Evolutionary conservation across 2,113 vertebrate species (phyloP).

Genomic region (Saccopteryx bilineata): DNA sequence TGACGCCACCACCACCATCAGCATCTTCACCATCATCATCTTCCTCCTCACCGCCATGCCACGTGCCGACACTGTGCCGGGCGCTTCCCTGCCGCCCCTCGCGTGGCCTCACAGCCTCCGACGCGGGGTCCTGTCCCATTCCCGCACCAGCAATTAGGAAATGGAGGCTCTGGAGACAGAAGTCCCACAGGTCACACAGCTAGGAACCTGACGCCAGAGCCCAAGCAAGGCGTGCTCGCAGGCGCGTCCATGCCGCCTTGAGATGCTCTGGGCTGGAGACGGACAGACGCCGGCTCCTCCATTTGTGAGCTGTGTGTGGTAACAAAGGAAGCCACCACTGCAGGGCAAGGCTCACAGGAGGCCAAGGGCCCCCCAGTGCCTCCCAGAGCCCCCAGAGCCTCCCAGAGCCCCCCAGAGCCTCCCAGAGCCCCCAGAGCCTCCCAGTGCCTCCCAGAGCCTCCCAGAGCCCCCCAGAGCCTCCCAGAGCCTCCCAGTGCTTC

Average conservation of each 20-base stretch:
- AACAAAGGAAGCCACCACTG: background rate
- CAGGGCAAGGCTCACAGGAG: background rate
- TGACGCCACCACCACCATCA: background rate
- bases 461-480: no score
- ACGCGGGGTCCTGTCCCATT: rapidly evolving
- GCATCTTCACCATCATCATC: background rate
- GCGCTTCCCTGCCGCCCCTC: background rate
- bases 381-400: no score
- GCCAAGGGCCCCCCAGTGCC: background rate
- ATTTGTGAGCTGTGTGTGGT: background rate
- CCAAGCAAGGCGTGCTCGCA: background rate
- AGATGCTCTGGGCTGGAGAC: background rate
- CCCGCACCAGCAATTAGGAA: background rate
- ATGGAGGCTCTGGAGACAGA: background rate
- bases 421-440: no score
- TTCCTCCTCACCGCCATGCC: rapidly evolving
- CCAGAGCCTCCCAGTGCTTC: no score
- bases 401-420: no score
- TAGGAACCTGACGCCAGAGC: background rate
- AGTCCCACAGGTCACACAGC: background rate
- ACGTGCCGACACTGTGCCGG: rapidly evolving
- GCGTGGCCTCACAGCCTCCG: background rate
- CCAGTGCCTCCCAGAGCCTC: no score
- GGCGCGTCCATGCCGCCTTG: background rate
- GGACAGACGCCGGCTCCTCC: background rate